Evolutionary conservation across 2,888 invertebrate genomes (phyloP), one percentile per base, ranked within the genome.

Genomic region (Tolmerus cingulatus): DNA sequence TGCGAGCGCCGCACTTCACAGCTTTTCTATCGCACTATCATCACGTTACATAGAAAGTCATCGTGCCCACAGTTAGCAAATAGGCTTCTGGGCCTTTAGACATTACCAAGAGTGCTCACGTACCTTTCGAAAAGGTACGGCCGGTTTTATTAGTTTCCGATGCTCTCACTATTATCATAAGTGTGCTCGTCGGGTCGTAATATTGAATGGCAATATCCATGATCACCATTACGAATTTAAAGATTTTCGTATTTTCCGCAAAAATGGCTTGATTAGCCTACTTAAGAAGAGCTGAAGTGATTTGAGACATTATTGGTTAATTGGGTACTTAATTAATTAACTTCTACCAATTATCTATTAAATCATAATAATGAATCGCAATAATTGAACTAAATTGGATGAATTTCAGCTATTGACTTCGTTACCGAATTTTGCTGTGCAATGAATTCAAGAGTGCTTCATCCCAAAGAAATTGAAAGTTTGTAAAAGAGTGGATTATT

Each of bases 401-500:
- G 66, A 27, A 66, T 66, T 57, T 19, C 57, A 23, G 9, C 40
- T 40, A 43, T 66, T 66, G 27, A 51, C n/a, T 66, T 27, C 23
- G 23, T 23, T 9, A 2, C 19, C 19, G 51, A 51, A n/a, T 66
- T 14, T 66, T 19, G 12, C 12, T 66, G 66, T 66, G 66, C 66
- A 23, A 66, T 66, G 19, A 66, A 4, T 23, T 14, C 77, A 77
- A 8, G 12, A 77, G 30, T 77, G 37, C 19, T 16, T 37, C 37
- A n/a, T 77, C 19, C 40, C n/a, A 19, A 76, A 76, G 37, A 77
- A 77, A 77, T 40, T 34, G 77, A 77, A 77, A 37, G 30, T 77
- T 55, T 87, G 88, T 23, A 9, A 74, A 27, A 88, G 2, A 66
- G 27, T 66, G 66, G 19, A 3, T 66, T 66, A 51, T 51, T 51